Conservation (phyloP, 2,888 invertebrate genomes). For the Pantelozetes paolii region DNA sequence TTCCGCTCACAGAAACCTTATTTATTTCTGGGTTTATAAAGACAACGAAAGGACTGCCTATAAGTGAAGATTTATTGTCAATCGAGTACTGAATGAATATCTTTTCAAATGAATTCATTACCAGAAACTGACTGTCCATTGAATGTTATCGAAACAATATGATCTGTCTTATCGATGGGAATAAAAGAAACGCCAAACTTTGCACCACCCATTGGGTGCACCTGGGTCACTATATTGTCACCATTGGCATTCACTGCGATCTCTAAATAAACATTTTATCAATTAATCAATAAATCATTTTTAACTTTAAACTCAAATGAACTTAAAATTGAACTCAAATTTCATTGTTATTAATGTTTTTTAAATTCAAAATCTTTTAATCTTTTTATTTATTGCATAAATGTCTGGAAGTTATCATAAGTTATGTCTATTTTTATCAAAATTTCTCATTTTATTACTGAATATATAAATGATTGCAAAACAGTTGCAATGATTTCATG, state of each 20-base stretch:
- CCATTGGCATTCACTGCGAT: conserved; percentile 75
- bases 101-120: conserved; percentile 44
- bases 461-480: no score
- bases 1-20: conserved; percentile 61
- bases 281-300: no score
- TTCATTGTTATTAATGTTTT: no score
- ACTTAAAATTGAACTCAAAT: no score
- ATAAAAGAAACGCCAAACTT: conserved; percentile 94
- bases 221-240: conserved; percentile 89
- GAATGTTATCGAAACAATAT: conserved; percentile 93
- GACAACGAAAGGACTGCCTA: conserved; percentile 86
- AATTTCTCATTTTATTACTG: no score
- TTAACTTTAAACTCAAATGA: no score
- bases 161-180: conserved; percentile 87
- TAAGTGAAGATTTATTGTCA: conserved; percentile 54
- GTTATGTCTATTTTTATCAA: no score
- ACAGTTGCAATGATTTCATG: no score
- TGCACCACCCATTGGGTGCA: conserved; percentile 82
- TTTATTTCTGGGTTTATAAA: conserved; percentile 62
- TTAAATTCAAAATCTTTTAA: no score
- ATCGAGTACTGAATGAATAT: conserved; percentile 16
- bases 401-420: no score
- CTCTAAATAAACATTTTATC: no score
- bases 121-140: conserved; percentile 73
- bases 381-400: no score